Evolutionary conservation across 2,113 vertebrate genomes (phyloP).

Genomic region (Mustela nigripes): DNA sequence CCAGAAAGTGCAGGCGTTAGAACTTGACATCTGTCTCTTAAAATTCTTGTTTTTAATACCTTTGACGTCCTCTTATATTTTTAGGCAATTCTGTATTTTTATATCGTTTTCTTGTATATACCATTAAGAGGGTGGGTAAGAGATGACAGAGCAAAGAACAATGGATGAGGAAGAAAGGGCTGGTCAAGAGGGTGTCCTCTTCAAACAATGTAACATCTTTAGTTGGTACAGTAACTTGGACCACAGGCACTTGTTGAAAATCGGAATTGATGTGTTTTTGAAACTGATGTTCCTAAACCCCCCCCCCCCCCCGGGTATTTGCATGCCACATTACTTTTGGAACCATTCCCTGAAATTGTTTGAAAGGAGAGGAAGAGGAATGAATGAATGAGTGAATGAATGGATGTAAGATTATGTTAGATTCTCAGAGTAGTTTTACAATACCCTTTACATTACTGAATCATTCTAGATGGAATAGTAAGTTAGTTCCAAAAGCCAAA

Average conservation of each 20-base stretch:
- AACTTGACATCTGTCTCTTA: background rate
- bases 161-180: background rate
- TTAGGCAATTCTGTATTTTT: background rate
- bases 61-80: background rate
- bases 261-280: background rate
- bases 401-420: background rate
- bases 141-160: background rate
- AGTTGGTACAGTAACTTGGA: background rate
- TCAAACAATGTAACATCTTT: background rate
- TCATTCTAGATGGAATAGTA: background rate
- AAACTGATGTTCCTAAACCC: background rate
- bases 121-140: background rate
- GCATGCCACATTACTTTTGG: background rate
- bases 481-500: background rate
- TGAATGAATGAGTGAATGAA: background rate
- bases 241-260: constrained; percentile 60
- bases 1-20: background rate
- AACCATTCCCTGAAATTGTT: background rate
- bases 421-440: background rate
- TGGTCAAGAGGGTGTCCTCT: background rate
- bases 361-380: background rate
- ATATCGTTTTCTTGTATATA: background rate
- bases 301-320: background rate
- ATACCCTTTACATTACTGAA: background rate
- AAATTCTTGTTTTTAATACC: background rate